A percentile compares a stretch with the other conserved stretches of the same genome.
These are phyloP conservation scores for Platycheirus albimanus DNA, from an alignment of 2,888 invertebrate species.

Conservation along the genomic window DNA sequence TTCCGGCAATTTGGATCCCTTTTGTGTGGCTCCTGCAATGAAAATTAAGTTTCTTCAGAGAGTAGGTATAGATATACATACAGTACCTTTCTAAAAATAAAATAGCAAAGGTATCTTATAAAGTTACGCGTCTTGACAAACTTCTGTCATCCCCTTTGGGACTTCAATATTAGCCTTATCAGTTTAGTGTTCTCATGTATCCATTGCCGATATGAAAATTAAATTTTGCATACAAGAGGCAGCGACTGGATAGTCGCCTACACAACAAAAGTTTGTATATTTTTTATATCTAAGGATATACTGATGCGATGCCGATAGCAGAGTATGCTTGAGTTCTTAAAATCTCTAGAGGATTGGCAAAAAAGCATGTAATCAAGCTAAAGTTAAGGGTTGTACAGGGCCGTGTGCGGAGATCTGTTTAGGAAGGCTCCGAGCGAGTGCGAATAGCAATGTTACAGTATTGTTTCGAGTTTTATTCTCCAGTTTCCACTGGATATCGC, in stretches of 20 bases:
- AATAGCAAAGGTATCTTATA: not conserved
- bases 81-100: not conserved
- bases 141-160: not conserved
- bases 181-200: not conserved
- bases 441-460: too few relatives aligned
- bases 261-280: too few relatives aligned
- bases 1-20: not conserved
- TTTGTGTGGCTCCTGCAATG: not conserved
- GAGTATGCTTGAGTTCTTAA: not conserved
- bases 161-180: not conserved
- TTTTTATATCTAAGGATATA: not conserved
- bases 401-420: not conserved
- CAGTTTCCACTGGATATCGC: too few relatives aligned
- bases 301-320: not conserved
- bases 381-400: constrained; percentile 2
- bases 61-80: too few relatives aligned
- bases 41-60: not conserved
- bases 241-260: not conserved
- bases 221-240: constrained; percentile 6
- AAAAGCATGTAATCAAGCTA: not conserved
- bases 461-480: too few relatives aligned
- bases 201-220: constrained; percentile 4
- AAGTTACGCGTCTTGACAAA: not conserved
- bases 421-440: too few relatives aligned
- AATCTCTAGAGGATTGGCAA: not conserved